These are phyloP conservation scores for Poecilia velifera DNA, from an alignment of 2,797 vertebrate species.

Conservation along the genomic window DNA sequence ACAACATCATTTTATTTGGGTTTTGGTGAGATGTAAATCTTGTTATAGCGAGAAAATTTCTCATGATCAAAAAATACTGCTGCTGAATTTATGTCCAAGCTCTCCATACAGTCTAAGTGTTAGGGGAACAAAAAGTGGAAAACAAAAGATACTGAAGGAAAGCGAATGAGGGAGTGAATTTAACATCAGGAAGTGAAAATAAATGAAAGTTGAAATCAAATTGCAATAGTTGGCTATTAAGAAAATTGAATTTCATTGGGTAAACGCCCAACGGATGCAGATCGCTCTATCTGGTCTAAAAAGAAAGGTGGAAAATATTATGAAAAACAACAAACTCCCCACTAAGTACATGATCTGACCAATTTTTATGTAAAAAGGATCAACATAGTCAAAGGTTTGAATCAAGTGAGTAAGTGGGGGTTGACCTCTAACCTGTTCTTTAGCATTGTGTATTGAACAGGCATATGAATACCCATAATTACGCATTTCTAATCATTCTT, in stretches of 20 bases:
- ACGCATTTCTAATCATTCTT: no score
- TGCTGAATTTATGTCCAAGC: not conserved
- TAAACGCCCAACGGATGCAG: not conserved
- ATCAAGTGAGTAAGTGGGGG: not conserved
- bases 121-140: not conserved
- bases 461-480: no score
- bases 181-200: not conserved
- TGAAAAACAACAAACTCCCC: not conserved
- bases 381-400: not conserved
- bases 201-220: not conserved
- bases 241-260: not conserved
- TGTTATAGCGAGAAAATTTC: not conserved
- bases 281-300: not conserved
- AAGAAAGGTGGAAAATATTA: not conserved
- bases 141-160: not conserved
- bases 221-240: not conserved
- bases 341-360: not conserved
- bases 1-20: not conserved
- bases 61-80: not conserved
- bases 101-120: not conserved
- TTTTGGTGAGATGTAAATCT: not conserved
- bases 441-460: no score
- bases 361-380: not conserved
- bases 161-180: not conserved
- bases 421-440: no score